Evolutionary conservation across 2,888 invertebrate species (phyloP).

Genomic region (Plebejus anna): DNA sequence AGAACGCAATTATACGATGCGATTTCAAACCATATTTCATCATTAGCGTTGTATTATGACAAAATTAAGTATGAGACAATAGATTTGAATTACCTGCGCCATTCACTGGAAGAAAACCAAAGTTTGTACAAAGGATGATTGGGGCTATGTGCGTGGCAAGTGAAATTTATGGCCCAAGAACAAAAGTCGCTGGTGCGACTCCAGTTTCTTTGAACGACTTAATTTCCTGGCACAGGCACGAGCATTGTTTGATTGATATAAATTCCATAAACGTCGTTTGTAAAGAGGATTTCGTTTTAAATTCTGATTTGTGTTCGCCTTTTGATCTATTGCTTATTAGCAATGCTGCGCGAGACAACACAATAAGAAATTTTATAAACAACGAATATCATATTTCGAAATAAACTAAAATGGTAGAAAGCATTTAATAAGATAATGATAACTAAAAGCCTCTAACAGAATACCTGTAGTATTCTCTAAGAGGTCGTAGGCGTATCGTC

Average conservation of each 20-base stretch:
- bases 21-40: constrained; percentile 28
- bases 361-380: constrained; percentile 12
- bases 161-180: constrained; percentile 57
- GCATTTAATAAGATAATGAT: not conserved
- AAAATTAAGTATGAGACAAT: constrained; percentile 72
- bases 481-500: constrained; percentile 26
- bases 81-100: constrained; percentile 59
- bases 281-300: constrained; percentile 16
- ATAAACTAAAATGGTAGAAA: not conserved
- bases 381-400: constrained; percentile 1
- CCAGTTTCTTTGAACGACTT: constrained; percentile 53
- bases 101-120: constrained; percentile 50
- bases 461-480: not conserved
- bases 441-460: not conserved
- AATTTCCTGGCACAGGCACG: constrained; percentile 55
- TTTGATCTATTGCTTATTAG: constrained; percentile 33
- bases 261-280: constrained; percentile 19
- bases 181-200: constrained; percentile 47
- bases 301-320: constrained; percentile 7
- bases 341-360: constrained; percentile 16
- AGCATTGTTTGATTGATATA: constrained; percentile 36
- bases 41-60: constrained; percentile 49
- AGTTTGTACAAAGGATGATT: constrained; percentile 48
- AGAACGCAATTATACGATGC: constrained; percentile 22
- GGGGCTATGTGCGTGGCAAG: constrained; percentile 43